Conservation (phyloP, 2,888 invertebrate species). For the Oithona nana region DNA sequence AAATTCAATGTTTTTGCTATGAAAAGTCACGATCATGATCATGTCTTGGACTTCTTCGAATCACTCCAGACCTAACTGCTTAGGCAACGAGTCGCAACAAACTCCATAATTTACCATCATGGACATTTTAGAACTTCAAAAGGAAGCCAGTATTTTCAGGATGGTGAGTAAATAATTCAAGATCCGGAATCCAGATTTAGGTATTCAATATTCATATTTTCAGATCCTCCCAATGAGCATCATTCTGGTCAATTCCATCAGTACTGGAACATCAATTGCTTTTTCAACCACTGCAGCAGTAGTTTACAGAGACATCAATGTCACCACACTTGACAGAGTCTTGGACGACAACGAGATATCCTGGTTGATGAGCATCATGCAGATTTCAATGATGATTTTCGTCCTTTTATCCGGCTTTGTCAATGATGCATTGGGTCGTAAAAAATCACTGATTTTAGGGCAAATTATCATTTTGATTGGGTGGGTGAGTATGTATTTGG, state of each 20-base stretch:
- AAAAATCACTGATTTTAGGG: neutral
- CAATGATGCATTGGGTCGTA: neutral
- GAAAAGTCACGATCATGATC: no score
- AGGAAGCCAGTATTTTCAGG: conserved; percentile 31
- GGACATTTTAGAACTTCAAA: neutral
- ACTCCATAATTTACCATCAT: no score
- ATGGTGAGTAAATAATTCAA: conserved; percentile 38
- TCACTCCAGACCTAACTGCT: neutral
- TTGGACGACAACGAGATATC: neutral
- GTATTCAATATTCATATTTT: neutral
- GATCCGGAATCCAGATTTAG: neutral
- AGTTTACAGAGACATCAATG: neutral
- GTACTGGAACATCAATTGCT: neutral
- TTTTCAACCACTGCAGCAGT: neutral
- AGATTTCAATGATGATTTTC: neutral
- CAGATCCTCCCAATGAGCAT: neutral
- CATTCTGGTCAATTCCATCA: neutral
- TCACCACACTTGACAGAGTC: neutral
- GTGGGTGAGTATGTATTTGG: neutral
- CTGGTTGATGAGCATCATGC: neutral
- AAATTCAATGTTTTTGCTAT: conserved; percentile 18
- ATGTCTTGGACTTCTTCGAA: neutral
- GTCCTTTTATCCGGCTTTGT: neutral
- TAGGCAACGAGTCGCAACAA: no score
- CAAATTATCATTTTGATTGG: neutral